Evolutionary conservation across 2,113 vertebrate genomes (phyloP).

Genomic region (Rhea americana): DNA sequence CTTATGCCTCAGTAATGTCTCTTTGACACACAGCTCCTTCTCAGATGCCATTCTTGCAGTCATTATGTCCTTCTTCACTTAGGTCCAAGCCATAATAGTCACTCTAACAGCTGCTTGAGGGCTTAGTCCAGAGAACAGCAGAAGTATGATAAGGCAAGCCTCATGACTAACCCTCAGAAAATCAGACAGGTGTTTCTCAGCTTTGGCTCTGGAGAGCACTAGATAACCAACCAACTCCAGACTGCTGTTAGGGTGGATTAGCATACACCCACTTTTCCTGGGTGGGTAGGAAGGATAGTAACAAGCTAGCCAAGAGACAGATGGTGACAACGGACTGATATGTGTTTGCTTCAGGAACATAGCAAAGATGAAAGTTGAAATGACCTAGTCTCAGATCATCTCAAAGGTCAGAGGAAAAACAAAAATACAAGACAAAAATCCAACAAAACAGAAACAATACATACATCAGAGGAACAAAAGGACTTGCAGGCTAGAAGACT

Average conservation of each 20-base stretch:
- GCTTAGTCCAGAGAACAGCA: background rate
- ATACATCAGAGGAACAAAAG: background rate
- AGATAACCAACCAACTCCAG: slow-evolving; percentile 33
- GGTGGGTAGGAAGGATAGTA: background rate
- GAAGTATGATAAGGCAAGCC: background rate
- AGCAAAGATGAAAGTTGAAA: background rate
- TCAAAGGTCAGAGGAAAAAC: background rate
- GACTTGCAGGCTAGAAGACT: background rate
- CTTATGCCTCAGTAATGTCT: background rate
- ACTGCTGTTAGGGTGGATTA: background rate
- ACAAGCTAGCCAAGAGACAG: background rate
- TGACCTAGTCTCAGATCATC: background rate
- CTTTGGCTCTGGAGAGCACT: background rate
- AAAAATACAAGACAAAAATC: background rate
- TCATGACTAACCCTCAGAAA: background rate
- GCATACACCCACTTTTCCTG: background rate
- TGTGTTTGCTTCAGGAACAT: background rate
- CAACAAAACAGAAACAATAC: background rate
- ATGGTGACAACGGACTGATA: background rate
- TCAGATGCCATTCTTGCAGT: background rate
- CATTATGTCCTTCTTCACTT: background rate
- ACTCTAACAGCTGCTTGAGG: background rate
- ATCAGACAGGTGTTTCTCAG: background rate
- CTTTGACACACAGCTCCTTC: background rate
- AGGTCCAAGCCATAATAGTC: background rate